These are phyloP conservation scores for Babylonia areolata DNA, from an alignment of 1,140 invertebrate species.

Conservation along the genomic window DNA sequence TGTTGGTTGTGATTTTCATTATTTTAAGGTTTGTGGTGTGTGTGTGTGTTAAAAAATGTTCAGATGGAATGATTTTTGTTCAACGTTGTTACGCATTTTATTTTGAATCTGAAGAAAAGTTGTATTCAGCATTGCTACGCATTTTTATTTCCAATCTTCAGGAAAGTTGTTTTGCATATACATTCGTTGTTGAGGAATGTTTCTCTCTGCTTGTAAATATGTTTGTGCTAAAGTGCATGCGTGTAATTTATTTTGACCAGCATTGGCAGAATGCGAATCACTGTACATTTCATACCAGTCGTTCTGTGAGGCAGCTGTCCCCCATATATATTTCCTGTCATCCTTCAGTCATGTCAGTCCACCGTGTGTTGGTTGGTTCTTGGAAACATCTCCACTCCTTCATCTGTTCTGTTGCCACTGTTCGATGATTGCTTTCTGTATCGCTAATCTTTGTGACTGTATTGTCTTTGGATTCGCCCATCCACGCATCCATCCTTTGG, in stretches of 20 bases:
- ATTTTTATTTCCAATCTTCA: neutral
- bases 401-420: too few relatives aligned
- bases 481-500: too few relatives aligned
- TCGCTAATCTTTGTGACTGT: too few relatives aligned
- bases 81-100: neutral
- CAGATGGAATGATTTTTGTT: neutral
- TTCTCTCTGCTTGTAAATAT: neutral
- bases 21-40: too few relatives aligned
- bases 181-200: neutral
- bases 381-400: too few relatives aligned
- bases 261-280: neutral
- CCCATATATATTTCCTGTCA: neutral
- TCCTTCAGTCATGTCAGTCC: neutral
- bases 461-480: too few relatives aligned
- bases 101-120: neutral
- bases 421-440: too few relatives aligned
- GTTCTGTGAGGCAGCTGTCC: slow-evolving; percentile 15
- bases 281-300: neutral
- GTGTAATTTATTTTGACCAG: neutral
- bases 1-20: too few relatives aligned
- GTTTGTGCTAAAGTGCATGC: neutral
- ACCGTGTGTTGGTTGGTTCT: too few relatives aligned
- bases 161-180: neutral
- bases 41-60: neutral
- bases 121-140: too few relatives aligned